A percentile compares a stretch with the other conserved stretches of the same genome.
Conservation (phyloP, 2,113 vertebrate genomes). For the Trogon melanurus region DNA sequence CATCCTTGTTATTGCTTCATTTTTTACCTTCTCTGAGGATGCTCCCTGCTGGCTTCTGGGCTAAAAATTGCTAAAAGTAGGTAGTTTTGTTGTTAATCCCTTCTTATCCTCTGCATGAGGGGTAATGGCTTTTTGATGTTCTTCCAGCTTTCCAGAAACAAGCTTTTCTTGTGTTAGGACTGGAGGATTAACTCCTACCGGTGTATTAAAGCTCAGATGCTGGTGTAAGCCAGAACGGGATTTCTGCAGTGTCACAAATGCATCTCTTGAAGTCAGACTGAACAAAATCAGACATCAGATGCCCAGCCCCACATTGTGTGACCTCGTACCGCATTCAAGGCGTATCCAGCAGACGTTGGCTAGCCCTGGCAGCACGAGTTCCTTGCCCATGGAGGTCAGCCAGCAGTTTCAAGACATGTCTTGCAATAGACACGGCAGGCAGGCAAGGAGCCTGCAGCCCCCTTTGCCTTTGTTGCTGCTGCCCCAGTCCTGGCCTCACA, state of each 20-base stretch:
- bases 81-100: not conserved
- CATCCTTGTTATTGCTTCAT: not conserved
- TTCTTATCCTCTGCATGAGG: not conserved
- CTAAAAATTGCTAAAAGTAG: not conserved
- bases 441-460: not conserved
- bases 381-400: not conserved
- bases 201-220: not conserved
- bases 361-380: not conserved
- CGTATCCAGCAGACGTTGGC: not conserved
- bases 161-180: not conserved
- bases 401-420: not conserved
- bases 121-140: not conserved
- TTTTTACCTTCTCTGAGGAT: not conserved
- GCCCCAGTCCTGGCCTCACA: fast-evolving
- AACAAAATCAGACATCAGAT: not conserved
- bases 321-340: fast-evolving
- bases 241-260: not conserved
- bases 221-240: not conserved
- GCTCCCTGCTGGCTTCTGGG: not conserved
- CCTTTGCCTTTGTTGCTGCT: not conserved
- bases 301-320: fast-evolving
- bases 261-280: not conserved
- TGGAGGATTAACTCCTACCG: not conserved
- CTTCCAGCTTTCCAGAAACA: not conserved
- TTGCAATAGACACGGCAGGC: not conserved